phyloP scores from a whole-genome alignment of 2,113 vertebrate species.

The Aspiorhynchus laticeps region DNA sequence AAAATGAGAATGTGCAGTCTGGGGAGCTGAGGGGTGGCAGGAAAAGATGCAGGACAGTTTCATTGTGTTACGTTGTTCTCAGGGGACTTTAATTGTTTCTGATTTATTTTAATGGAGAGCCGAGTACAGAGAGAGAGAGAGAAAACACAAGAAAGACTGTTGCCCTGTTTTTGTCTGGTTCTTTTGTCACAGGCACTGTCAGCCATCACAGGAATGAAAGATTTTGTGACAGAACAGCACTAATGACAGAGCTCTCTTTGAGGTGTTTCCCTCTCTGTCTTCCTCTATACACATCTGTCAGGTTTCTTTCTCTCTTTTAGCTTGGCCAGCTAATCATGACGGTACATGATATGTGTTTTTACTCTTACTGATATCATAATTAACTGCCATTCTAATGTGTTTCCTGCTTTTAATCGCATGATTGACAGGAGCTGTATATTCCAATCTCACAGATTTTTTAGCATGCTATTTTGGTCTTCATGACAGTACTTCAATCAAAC shows the following conservation, averaged over 20 bases:
- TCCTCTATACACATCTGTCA: neutral
- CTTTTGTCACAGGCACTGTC: slow-evolving; percentile 35
- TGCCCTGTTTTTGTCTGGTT: slow-evolving; percentile 24
- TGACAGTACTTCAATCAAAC: slow-evolving; percentile 5
- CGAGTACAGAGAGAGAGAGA: neutral
- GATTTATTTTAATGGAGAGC: slow-evolving; percentile 39
- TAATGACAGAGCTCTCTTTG: slow-evolving; percentile 43
- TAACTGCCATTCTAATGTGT: neutral
- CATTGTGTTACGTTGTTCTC: slow-evolving; percentile 47
- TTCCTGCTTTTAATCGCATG: neutral
- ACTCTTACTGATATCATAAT: slow-evolving; percentile 32
- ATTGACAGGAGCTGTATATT: neutral
- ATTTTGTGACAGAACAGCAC: slow-evolving; percentile 45
- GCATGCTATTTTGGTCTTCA: neutral
- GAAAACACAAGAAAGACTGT: neutral
- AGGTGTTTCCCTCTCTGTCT: slow-evolving; percentile 20
- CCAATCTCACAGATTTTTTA: neutral
- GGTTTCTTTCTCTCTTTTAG: slow-evolving; percentile 27
- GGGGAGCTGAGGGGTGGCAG: neutral
- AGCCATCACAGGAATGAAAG: slow-evolving; percentile 37
- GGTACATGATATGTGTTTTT: slow-evolving; percentile 32
- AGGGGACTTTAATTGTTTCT: slow-evolving; percentile 35
- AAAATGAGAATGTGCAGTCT: slow-evolving; percentile 38
- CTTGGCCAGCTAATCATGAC: neutral
- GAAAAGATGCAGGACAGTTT: slow-evolving; percentile 38